Evolutionary conservation across 2,888 invertebrate species (phyloP).

Genomic region (Drosophila colorata): DNA sequence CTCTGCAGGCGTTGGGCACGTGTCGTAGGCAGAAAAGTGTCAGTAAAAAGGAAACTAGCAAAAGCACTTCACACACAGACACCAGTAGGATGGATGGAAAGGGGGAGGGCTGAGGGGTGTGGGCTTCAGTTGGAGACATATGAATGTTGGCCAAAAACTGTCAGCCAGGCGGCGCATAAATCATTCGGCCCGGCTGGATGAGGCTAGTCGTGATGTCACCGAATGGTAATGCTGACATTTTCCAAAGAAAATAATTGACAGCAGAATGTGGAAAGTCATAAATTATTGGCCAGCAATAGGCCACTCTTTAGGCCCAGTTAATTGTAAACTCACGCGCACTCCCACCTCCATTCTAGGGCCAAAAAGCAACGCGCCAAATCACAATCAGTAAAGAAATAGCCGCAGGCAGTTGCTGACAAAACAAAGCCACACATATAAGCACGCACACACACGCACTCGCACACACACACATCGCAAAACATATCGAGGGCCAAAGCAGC

Average conservation of each 20-base stretch:
- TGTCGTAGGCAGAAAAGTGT: constrained; percentile 54
- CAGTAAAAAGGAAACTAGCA: constrained; percentile 61
- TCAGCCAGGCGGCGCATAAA: constrained; percentile 68
- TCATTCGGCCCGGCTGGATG: constrained; percentile 56
- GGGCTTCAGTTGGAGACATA: not conserved
- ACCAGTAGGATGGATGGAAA: not conserved
- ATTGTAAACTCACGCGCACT: constrained; percentile 44
- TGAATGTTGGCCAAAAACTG: constrained; percentile 56
- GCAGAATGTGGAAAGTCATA: constrained; percentile 73
- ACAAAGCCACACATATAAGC: constrained; percentile 1
- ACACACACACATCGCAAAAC: not conserved
- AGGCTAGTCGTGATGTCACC: constrained; percentile 48
- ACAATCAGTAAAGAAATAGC: constrained; percentile 13
- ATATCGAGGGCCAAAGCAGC: not conserved
- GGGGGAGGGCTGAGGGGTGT: too few relatives aligned
- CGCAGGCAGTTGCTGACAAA: constrained; percentile 23
- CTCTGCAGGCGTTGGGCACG: constrained; percentile 72
- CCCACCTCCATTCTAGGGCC: not conserved
- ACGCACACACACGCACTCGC: constrained; percentile 13
- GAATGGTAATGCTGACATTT: constrained; percentile 64
- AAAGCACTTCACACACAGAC: constrained; percentile 51
- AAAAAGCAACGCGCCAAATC: constrained; percentile 4
- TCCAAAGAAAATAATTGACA: constrained; percentile 79
- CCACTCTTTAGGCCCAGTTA: constrained; percentile 30
- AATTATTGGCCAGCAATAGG: constrained; percentile 55